Conservation (phyloP, 2,797 vertebrate genomes). For the Merluccius polli region DNA sequence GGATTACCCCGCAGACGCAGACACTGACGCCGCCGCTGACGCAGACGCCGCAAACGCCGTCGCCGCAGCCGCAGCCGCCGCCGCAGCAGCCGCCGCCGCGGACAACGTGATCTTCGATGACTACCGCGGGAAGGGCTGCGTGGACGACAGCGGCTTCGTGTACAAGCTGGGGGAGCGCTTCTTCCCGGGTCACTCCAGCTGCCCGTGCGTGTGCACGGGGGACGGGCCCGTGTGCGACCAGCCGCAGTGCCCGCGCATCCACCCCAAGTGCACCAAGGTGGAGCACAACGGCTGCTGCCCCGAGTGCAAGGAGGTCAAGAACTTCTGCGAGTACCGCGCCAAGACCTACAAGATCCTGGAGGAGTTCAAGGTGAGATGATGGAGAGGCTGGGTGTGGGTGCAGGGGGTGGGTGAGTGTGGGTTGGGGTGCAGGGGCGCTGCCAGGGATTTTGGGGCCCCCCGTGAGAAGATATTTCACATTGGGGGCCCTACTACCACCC, state of each 20-base stretch:
- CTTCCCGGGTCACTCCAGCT: conserved; percentile 98
- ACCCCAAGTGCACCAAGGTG: conserved; percentile 99
- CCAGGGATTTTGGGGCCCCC: too few relatives aligned
- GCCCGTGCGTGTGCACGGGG: conserved; percentile 96
- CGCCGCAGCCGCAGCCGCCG: too few relatives aligned
- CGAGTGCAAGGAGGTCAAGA: conserved; percentile 98
- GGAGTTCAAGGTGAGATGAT: conserved; percentile 97
- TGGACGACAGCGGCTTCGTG: conserved; percentile 98
- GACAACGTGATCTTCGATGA: conserved; percentile 97
- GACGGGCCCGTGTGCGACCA: conserved; percentile 98
- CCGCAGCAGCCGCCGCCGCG: too few relatives aligned
- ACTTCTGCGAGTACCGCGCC: conserved; percentile 98
- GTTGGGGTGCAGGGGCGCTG: too few relatives aligned
- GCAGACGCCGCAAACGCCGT: conserved; percentile 84
- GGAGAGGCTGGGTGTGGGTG: too few relatives aligned
- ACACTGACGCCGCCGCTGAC: too few relatives aligned
- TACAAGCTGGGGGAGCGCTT: conserved; percentile 98
- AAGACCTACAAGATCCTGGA: conserved; percentile 98
- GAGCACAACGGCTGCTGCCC: conserved; percentile 99
- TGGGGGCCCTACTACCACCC: too few relatives aligned
- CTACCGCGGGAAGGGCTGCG: conserved; percentile 97
- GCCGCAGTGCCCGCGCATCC: conserved; percentile 97
- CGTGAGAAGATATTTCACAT: too few relatives aligned
- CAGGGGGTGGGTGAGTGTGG: too few relatives aligned
- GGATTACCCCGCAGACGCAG: conserved; percentile 89